A percentile compares a stretch with the other conserved stretches of the same genome.
Conservation (phyloP, 2,113 vertebrate genomes). For the Xenopus borealis region DNA sequence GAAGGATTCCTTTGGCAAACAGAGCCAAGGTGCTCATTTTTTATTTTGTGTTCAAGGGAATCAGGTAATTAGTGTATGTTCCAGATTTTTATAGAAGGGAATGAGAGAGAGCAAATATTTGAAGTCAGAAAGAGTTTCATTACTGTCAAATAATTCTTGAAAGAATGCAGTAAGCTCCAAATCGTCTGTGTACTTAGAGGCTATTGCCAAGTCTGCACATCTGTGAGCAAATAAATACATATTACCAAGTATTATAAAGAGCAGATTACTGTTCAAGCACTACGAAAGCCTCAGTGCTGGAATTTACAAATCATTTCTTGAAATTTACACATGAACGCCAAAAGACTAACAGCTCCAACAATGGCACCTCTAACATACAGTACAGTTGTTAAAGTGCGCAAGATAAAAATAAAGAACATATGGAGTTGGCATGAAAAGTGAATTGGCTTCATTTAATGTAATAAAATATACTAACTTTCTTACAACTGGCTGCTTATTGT, state of each 20-base stretch:
- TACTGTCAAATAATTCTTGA: constrained; percentile 21
- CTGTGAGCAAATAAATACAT: constrained; percentile 38
- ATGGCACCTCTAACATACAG: not conserved
- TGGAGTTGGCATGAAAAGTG: too few relatives aligned
- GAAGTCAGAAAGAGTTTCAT: constrained; percentile 31
- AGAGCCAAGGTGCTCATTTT: not conserved
- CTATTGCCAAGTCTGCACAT: constrained; percentile 36
- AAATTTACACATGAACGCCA: constrained; percentile 26
- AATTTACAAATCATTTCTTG: constrained; percentile 27
- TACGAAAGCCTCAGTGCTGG: constrained; percentile 22
- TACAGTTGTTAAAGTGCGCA: not conserved
- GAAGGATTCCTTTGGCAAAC: not conserved
- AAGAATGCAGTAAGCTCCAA: constrained; percentile 36
- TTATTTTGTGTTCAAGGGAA: constrained; percentile 1
- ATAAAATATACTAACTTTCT: too few relatives aligned
- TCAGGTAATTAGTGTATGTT: constrained; percentile 21
- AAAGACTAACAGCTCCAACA: constrained; percentile 5
- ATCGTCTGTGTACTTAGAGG: constrained; percentile 15
- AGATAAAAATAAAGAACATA: too few relatives aligned
- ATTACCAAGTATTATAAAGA: constrained; percentile 38
- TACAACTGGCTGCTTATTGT: too few relatives aligned
- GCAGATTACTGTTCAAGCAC: constrained; percentile 36
- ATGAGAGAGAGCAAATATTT: constrained; percentile 39
- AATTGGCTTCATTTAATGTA: too few relatives aligned
- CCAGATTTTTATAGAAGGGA: not conserved